Evolutionary conservation across 2,888 invertebrate species (phyloP), one percentile per base, ranked within the genome.

Genomic region (Platypus cylindrus): DNA sequence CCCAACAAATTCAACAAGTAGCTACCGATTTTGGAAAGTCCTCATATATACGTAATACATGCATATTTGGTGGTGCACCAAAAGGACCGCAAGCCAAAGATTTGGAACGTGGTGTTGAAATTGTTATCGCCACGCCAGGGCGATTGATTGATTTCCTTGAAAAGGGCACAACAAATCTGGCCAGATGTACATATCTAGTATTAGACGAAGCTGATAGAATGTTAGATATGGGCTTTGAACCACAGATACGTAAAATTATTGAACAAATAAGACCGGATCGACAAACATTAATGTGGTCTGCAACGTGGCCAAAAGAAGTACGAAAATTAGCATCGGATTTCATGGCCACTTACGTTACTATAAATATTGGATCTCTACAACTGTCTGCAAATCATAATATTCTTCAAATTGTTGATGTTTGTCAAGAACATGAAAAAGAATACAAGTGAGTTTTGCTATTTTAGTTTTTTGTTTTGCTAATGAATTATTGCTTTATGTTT

Each of bases 181-280:
- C 75, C 45, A 69, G 84, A 43, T 78, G 78, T 48, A 89, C 90
- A 7, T 91, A 89, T 59, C 65, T 91, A 44, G 89, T 90, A 11
- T 63, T 91, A 43, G 91, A 91, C 63, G 91, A 95, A 64, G 95
- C 95, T 45, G 95, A 94, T 59, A 72, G 93, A 31, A 94, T 94
- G 93, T 68, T 94, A 53, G 93, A 94, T 63, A 94, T 95, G 94
- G 94, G 94, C 43, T 94, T 94, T 60, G 93, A 94, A 60, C 93
- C 93, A 2, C 93, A 94, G 61, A 91, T 94, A 48, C 72, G 91
- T 36, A 90, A 90, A 63, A 89, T 94, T 50, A 74, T 93, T 48
- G 85, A 86, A 55, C 91, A 93, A 62, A 89, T 93, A 50, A 70
- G 91, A 46, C 91, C 91, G 11, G 91, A 94, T 56, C 69, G 95